Conservation (phyloP, 2,113 vertebrate species). For the Oenanthe oenanthe region DNA sequence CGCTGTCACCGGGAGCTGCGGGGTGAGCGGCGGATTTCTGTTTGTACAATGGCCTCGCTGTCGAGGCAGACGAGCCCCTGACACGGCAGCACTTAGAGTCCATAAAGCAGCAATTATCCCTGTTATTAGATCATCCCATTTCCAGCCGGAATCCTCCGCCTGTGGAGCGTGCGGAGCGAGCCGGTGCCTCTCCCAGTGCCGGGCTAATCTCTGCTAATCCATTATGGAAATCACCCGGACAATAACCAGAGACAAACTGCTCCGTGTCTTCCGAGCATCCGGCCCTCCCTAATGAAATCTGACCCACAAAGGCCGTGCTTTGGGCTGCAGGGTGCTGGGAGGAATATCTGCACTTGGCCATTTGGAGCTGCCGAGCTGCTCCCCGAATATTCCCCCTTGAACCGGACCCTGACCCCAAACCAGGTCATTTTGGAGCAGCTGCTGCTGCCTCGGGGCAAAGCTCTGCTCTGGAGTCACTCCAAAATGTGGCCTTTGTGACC, state of each 20-base stretch:
- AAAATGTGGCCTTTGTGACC: background rate
- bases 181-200: background rate
- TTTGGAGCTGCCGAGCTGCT: background rate
- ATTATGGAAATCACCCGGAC: slow-evolving; percentile 58
- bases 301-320: background rate
- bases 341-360: background rate
- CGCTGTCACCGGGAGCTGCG: background rate
- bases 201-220: slow-evolving; percentile 56
- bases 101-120: slow-evolving; percentile 65
- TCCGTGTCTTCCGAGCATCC: background rate
- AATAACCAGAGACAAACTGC: slow-evolving; percentile 32
- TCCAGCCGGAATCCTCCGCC: slow-evolving; percentile 49
- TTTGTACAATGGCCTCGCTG: slow-evolving; percentile 21
- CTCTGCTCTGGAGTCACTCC: background rate
- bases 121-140: slow-evolving; percentile 66
- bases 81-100: slow-evolving; percentile 40
- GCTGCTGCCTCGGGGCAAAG: accelerated
- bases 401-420: background rate
- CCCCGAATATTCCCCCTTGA: background rate
- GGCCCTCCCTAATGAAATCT: background rate
- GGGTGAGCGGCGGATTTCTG: background rate
- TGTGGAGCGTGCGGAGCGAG: slow-evolving; percentile 38
- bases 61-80: slow-evolving; percentile 18
- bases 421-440: background rate
- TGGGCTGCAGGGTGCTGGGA: background rate